Evolutionary conservation across 37 sponge, comb jelly and placozoan species (phyloP).

Genomic region (Axinella damicornis): DNA sequence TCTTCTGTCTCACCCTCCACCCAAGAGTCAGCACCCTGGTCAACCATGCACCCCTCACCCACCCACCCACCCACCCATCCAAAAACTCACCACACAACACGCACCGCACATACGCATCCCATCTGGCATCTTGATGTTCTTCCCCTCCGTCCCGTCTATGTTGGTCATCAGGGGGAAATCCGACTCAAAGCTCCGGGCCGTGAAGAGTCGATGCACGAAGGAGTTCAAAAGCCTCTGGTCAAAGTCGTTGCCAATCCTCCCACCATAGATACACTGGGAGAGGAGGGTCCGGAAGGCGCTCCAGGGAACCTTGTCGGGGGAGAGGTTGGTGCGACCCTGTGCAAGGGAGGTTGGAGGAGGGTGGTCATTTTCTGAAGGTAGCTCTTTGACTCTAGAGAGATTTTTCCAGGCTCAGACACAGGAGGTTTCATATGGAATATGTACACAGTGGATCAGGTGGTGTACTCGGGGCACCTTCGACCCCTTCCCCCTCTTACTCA

Average conservation of each 20-base stretch:
- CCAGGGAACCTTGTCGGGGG: conserved; percentile 97
- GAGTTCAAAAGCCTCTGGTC: conserved; percentile 91
- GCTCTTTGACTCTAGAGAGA: too few species aligned
- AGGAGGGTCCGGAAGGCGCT: conserved; percentile 89
- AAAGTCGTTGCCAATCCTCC: conserved; percentile 97
- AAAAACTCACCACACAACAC: neutral
- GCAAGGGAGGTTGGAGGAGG: too few species aligned
- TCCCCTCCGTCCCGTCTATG: conserved; percentile 62
- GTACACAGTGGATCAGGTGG: too few species aligned
- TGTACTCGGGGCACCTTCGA: too few species aligned
- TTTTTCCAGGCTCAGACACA: too few species aligned
- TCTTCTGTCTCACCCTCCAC: too few species aligned
- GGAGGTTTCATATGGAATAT: too few species aligned
- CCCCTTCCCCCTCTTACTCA: too few species aligned
- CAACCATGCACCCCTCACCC: too few species aligned
- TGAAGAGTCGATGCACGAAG: conserved; percentile 89
- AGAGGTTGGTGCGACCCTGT: conserved; percentile 90
- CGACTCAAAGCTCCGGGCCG: conserved; percentile 77
- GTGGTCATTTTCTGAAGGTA: too few species aligned
- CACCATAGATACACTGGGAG: conserved; percentile 98
- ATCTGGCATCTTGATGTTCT: conserved; percentile 87
- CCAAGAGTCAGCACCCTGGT: too few species aligned
- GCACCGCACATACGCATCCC: conserved; percentile 40
- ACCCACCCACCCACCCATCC: too few species aligned
- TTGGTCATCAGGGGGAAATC: conserved; percentile 82